Base-by-base conservation (phyloP, 2,797 vertebrate species). In the Tenualosa thibaudeaui region DNA sequence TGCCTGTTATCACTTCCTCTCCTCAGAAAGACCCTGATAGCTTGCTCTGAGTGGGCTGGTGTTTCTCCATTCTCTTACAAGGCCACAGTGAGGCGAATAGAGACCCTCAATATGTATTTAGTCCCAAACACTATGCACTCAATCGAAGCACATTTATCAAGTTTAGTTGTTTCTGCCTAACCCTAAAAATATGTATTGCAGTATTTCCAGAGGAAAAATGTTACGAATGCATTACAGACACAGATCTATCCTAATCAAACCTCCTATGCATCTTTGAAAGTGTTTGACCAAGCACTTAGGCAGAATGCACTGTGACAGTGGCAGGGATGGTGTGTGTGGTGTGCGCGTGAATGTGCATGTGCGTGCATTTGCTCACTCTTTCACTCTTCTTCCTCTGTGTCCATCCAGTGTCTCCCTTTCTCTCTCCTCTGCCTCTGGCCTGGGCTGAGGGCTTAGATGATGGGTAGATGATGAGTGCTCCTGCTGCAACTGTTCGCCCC, bases 161-260 rank as follows among this genome's bases (percentile, higher is more conserved):
- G 37, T 5, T 15, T 31, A 40, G 19, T 22, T 1, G 46, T 19
- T 43, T 56, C 54, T 19, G 54, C 17, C 15, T 56, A 56, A 56
- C 15, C 53, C 15, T 37, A 2, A 3, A 15, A 68, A 60, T 26
- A 68, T 5, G 17, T 46, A 78, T 43, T 22, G 37, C 40, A n/a
- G 37, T 78, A 43, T 78, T 40, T 19, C 71, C 17, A 46, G 5
- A 46, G 10, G 8, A 13, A 75, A 15, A 75, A 75, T 40, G 15
- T 75, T 7, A 5, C 4, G 7, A 78, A 17, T 43, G 15, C 40
- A 17, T 78, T 17, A 19, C 37, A 40, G 46, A 78, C 37, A 19
- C 19, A 46, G 19, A 37, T 84, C 51, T 78, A 89, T 87, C 85
- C 12, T 86, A 89, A 82, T 65, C 56, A 65, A 86, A 88, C 71